Base-by-base conservation (phyloP, 2,888 invertebrate genomes). In the Lydus trimaculatus region DNA sequence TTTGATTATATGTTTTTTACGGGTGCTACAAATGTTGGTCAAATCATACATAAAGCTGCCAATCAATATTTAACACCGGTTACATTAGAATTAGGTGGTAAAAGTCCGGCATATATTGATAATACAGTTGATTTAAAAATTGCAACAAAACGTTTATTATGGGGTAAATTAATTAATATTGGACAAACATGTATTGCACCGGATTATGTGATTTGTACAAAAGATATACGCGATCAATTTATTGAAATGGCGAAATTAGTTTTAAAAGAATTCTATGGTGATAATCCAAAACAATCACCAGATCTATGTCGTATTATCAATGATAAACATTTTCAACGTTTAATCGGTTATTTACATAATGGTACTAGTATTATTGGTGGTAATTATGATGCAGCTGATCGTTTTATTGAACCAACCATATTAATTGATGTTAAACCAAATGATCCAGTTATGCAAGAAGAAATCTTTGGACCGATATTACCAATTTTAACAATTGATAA, bases 1-100 rank as follows among this genome's bases (percentile, higher is more conserved):
- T 99, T 97, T 83, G 99, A 99, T 86, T 96, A 97, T 82, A 98
- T 99, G 74, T 97, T 99, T 87, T 97, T 93, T 85, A 99, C 99
- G 0, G 99, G 96, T 20, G 94, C 95, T 59, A 91, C 94, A 0
- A 84, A 84, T 63, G 94, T 98, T 17, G 99, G 97, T 36, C 93
- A 91, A 86, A 92, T 97, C 65, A 89, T 99, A 1, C 93, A 96
- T 83, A 90, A 91, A 65, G 97, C 98, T 0, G 97, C 98, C 0
- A 94, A 95, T 73, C 93, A 97, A 83, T 85, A 93, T 84, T 88
- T 99, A 64, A 99, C 98, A 0, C 98, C 99, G 0, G 94, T 94
- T 61, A 97, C 97, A 0, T 86, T 99, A 70, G 98, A 99, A 86
- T 87, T 99, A 66, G 94, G 94, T 43, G 90, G 90, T 6, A 90